phyloP scores from a whole-genome alignment of 2,113 vertebrate species.

The Lepus timidus region DNA sequence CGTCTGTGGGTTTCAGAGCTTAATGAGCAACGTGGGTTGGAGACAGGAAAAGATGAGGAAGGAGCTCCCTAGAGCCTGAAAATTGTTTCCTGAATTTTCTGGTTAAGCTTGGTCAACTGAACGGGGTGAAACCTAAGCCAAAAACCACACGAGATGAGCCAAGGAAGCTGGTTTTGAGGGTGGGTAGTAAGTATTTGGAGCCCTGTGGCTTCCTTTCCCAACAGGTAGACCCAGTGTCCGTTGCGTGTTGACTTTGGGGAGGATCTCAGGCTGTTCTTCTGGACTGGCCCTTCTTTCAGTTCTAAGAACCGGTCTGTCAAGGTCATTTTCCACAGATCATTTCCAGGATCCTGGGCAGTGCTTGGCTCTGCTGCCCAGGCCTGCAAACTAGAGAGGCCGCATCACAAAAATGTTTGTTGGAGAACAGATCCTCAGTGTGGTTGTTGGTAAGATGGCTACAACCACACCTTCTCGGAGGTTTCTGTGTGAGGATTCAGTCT shows the following conservation, averaged over 20 bases:
- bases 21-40: slow-evolving; percentile 29
- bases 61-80: slow-evolving; percentile 44
- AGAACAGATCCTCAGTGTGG: not conserved
- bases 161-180: not conserved
- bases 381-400: not conserved
- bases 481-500: not conserved
- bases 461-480: not conserved
- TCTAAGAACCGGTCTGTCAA: not conserved
- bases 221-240: not conserved
- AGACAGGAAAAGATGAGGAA: slow-evolving; percentile 47
- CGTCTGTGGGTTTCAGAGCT: slow-evolving; percentile 55
- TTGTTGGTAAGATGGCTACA: not conserved
- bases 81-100: slow-evolving; percentile 68
- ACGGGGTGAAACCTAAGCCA: slow-evolving; percentile 52
- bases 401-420: not conserved
- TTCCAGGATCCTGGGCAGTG: not conserved
- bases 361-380: not conserved
- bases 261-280: not conserved
- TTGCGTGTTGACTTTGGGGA: not conserved
- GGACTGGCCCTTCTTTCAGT: not conserved
- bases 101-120: slow-evolving; percentile 48
- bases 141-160: slow-evolving; percentile 45
- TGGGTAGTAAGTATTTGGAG: not conserved
- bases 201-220: not conserved
- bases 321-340: not conserved